These are phyloP conservation scores for Peucedramus taeniatus DNA, from an alignment of 2,113 vertebrate species.

Conservation along the genomic window DNA sequence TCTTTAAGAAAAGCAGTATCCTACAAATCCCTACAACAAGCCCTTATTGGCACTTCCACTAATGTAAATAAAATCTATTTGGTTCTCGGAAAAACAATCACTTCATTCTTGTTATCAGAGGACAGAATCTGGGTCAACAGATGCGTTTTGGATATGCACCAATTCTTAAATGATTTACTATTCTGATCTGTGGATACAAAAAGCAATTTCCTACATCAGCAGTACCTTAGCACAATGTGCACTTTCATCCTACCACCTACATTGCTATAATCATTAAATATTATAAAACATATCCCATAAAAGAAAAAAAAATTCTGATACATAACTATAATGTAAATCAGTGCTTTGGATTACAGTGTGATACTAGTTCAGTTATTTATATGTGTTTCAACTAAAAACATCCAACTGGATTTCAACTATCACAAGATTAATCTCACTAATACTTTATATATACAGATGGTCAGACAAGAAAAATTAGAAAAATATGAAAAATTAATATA, in stretches of 20 bases:
- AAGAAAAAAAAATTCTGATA: constrained; percentile 68
- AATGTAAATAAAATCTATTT: constrained; percentile 65
- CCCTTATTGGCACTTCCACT: constrained; percentile 49
- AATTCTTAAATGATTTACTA: constrained; percentile 82
- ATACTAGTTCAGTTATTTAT: constrained; percentile 82
- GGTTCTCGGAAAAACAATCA: constrained; percentile 74
- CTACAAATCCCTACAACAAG: constrained; percentile 33
- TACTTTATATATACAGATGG: constrained; percentile 88
- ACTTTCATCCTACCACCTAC: constrained; percentile 63
- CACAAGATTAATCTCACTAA: constrained; percentile 90
- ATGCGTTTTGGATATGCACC: constrained; percentile 69
- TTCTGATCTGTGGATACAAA: constrained; percentile 76
- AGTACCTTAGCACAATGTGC: constrained; percentile 62
- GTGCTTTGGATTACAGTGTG: constrained; percentile 80
- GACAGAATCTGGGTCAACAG: constrained; percentile 75
- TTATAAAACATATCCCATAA: constrained; percentile 65
- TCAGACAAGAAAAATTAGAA: constrained; percentile 91
- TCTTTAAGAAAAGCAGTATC: constrained; percentile 36
- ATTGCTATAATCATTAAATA: constrained; percentile 65
- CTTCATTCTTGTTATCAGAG: constrained; percentile 57
- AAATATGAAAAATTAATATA: constrained; percentile 91
- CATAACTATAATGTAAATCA: constrained; percentile 80
- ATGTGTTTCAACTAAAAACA: constrained; percentile 78
- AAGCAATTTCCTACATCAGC: constrained; percentile 77
- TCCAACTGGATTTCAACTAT: constrained; percentile 84